Evolutionary conservation across 2,797 vertebrate genomes (phyloP).

Genomic region (Halcyon chelicuti): DNA sequence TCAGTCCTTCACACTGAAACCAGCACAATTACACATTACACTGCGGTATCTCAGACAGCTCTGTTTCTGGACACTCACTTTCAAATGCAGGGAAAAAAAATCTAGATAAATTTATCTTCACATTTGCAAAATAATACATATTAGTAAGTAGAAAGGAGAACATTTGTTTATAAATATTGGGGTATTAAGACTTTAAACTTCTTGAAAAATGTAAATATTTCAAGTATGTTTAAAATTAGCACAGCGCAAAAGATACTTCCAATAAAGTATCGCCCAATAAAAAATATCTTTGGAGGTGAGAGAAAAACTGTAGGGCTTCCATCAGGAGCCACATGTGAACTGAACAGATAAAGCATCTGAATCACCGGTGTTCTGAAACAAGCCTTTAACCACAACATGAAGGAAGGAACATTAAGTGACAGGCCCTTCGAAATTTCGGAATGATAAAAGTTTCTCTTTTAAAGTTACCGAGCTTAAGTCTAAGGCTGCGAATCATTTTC

Average conservation of each 20-base stretch:
- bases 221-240: conserved; percentile 6
- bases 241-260: background rate
- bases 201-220: background rate
- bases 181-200: background rate
- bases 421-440: background rate
- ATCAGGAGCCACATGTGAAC: background rate
- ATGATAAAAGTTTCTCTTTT: background rate
- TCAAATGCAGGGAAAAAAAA: background rate
- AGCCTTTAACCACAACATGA: background rate
- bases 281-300: background rate
- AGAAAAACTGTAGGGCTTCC: conserved; percentile 21
- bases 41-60: background rate
- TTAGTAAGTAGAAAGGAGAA: background rate
- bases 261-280: background rate
- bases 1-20: background rate
- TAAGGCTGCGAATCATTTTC: background rate
- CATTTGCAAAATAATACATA: background rate
- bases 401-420: conserved; percentile 1
- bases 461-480: background rate
- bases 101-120: background rate
- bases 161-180: background rate
- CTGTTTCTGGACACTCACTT: background rate
- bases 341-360: conserved; percentile 28
- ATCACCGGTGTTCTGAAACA: conserved; percentile 24
- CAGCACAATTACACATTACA: background rate